Percentiles rank a stretch among this genome's conserved stretches.
Conservation (phyloP, 2,888 invertebrate species). For the Machimus rusticus region DNA sequence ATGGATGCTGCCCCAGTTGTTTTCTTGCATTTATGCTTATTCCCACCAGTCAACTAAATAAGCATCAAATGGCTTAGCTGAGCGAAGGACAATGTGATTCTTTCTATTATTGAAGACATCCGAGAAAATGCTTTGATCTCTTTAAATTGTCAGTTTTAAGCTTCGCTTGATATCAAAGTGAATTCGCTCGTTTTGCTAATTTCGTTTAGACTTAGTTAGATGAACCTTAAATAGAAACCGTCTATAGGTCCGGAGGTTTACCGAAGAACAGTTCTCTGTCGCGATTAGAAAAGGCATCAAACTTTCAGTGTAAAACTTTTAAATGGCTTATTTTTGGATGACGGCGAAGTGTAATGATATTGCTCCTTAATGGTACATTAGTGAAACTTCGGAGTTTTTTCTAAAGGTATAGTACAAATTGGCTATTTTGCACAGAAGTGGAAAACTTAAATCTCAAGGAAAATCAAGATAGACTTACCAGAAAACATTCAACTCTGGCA, state of each 20-base stretch:
- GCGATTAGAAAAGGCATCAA: background rate
- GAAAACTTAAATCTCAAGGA: background rate
- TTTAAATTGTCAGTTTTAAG: slow-evolving; percentile 1
- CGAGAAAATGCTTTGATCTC: slow-evolving; percentile 27
- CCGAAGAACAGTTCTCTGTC: background rate
- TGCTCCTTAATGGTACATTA: background rate
- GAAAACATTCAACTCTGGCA: background rate
- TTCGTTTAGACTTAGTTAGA: background rate
- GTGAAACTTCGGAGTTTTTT: background rate
- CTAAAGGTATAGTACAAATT: background rate
- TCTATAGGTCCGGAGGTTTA: background rate
- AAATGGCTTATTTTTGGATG: background rate
- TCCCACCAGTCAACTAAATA: slow-evolving; percentile 23
- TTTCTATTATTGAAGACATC: slow-evolving; percentile 14
- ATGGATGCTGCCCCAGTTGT: slow-evolving; percentile 36
- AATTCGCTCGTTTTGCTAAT: background rate
- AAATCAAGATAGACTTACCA: background rate
- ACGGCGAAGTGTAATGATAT: background rate
- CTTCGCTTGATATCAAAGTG: background rate
- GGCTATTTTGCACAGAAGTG: background rate
- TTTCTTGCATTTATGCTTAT: slow-evolving; percentile 36
- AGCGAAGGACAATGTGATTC: background rate
- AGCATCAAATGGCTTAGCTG: slow-evolving; percentile 26
- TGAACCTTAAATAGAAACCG: background rate
- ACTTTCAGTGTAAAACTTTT: background rate